Evolutionary conservation across 1,140 invertebrate genomes (phyloP), one percentile per base, ranked within the genome.

Genomic region (Pristionchus pacificus): DNA sequence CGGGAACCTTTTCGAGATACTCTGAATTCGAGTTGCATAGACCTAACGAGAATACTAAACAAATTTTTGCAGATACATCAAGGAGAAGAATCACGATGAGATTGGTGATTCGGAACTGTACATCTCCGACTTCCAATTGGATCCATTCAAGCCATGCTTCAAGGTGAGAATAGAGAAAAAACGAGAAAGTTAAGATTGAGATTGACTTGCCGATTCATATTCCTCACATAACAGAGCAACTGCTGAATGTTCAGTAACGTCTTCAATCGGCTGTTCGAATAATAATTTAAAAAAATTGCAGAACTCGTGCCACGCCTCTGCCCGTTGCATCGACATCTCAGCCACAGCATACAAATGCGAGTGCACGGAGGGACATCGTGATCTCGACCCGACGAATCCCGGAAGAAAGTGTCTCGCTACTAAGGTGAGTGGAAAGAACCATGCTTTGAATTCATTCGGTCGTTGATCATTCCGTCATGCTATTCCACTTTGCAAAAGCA

Each of bases 141-240:
- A 80, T 75, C 81, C 81, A 59, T 83, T 84, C 78, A 79, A 75
- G 29, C 77, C 82, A 61, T 83, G 81, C 66, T 84, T 74, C 76
- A 82, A 82, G 65, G 77, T 80, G 27, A 3, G 33, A 29, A 30
- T 13, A 49, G 19, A 49, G 28, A 65, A 32, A 60, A 32, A 32
- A 65, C n/a, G 38, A 49, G 38, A 49, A 49, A 49, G 6, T 6
- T 10, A 19, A 49, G 38, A 10, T 49, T 49, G 38, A 6, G 3
- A n/a, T n/a, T n/a, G n/a, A n/a, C n/a, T n/a, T n/a, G n/a, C n/a
- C n/a, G n/a, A n/a, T n/a, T n/a, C n/a, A n/a, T n/a, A n/a, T n/a
- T n/a, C n/a, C n/a, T n/a, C n/a, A n/a, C n/a, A n/a, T n/a, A n/a
- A n/a, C n/a, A n/a, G n/a, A n/a, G n/a, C n/a, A 61, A 31, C 14